A percentile compares a stretch with the other conserved stretches of the same genome.
These are phyloP conservation scores for Bostrychus sinensis DNA, from an alignment of 2,113 vertebrate species.

Conservation along the genomic window DNA sequence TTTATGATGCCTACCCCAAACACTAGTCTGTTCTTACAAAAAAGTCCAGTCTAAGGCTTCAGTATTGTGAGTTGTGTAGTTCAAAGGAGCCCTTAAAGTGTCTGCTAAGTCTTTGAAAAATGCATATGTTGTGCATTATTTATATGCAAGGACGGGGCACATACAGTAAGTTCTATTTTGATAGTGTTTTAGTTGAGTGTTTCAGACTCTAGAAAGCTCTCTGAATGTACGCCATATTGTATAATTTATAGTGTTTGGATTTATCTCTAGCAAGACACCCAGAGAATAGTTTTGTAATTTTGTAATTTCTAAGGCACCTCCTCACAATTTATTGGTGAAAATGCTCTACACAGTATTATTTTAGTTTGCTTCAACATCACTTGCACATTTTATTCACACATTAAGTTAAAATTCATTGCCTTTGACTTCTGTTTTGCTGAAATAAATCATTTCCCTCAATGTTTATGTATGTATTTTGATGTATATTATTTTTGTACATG, in stretches of 20 bases:
- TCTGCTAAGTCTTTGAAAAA: slow-evolving; percentile 66
- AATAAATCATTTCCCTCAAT: slow-evolving; percentile 70
- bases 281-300: slow-evolving; percentile 13
- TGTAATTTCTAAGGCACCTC: slow-evolving; percentile 33
- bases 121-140: slow-evolving; percentile 69
- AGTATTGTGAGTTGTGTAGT: slow-evolving; percentile 6
- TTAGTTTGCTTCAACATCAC: slow-evolving; percentile 60
- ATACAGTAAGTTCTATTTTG: slow-evolving; percentile 48
- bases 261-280: slow-evolving; percentile 16
- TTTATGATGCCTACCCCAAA: not conserved
- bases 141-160: slow-evolving; percentile 39
- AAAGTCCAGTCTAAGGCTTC: not conserved
- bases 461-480: slow-evolving; percentile 64
- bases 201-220: slow-evolving; percentile 29
- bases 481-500: slow-evolving; percentile 56
- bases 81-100: slow-evolving; percentile 52
- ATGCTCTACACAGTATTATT: slow-evolving; percentile 45
- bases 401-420: slow-evolving; percentile 66
- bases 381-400: slow-evolving; percentile 60
- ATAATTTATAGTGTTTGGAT: slow-evolving; percentile 45
- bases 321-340: slow-evolving; percentile 8
- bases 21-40: not conserved
- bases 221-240: slow-evolving; percentile 43
- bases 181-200: slow-evolving; percentile 25
- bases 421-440: slow-evolving; percentile 69